Evolutionary conservation across 2,113 vertebrate species (phyloP).

Genomic region (Channa argus): DNA sequence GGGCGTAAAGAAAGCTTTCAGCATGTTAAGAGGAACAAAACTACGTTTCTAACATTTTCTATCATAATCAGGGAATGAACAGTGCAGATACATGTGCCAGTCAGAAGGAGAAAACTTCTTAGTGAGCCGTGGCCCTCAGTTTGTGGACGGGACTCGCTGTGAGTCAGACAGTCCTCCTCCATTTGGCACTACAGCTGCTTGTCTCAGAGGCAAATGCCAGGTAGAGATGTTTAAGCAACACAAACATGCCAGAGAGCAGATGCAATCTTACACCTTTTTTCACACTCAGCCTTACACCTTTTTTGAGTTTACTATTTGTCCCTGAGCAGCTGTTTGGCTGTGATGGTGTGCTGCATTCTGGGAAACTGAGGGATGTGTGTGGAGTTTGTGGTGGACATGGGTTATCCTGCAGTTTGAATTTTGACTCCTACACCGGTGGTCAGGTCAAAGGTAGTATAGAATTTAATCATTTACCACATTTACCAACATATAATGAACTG

Average conservation of each 20-base stretch:
- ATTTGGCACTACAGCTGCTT: slow-evolving; percentile 79
- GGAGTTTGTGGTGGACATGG: slow-evolving; percentile 90
- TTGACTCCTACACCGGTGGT: slow-evolving; percentile 86
- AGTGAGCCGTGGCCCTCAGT: slow-evolving; percentile 87
- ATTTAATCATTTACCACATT: background rate
- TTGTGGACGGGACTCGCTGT: slow-evolving; percentile 94
- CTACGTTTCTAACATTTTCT: background rate
- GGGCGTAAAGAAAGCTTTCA: background rate
- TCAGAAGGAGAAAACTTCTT: slow-evolving; percentile 88
- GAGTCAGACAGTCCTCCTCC: slow-evolving; percentile 68
- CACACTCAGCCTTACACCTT: background rate
- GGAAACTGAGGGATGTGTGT: slow-evolving; percentile 85
- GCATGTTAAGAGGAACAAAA: background rate
- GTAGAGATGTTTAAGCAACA: slow-evolving; percentile 74
- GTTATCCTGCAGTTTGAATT: slow-evolving; percentile 83
- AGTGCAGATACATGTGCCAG: slow-evolving; percentile 90
- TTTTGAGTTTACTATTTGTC: slow-evolving; percentile 7
- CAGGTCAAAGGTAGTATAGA: slow-evolving; percentile 84
- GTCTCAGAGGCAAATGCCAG: slow-evolving; percentile 88
- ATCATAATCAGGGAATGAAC: slow-evolving; percentile 83
- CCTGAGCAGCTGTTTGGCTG: slow-evolving; percentile 90
- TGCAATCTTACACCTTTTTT: background rate
- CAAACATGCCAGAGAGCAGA: background rate
- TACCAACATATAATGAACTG: background rate
- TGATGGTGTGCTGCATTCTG: slow-evolving; percentile 89